Base-by-base conservation (phyloP, 35 echinoderm and acorn worm genomes). In the Anneissia japonica region DNA sequence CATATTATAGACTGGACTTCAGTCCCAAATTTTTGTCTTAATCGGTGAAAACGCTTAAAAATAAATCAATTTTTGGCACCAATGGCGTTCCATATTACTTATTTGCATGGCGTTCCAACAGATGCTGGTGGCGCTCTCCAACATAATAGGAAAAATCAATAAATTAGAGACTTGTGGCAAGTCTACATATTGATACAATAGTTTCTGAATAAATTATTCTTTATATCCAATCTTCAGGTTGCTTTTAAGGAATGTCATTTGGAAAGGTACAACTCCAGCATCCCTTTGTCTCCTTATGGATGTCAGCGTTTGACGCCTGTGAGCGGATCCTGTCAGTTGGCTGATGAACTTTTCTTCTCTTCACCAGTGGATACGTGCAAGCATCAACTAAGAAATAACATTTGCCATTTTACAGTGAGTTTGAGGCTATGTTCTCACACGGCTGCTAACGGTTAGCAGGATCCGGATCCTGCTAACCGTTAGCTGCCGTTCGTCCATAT, bases 321-420 rank as follows among this genome's bases (percentile, higher is more conserved):
- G 23, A 37, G 46, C 36, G 73, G 82, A 37, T 97, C 94, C 34
- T 97, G 94, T 46, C 72, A 97, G 82, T 77, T 89, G 30, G 87
- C 94, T 0, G 46, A 87, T 29, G 81, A 90, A 36, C 77, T 93
- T 21, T 93, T 80, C 46, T 79, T 89, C 13, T 87, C 87, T 11
- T 34, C 86, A 46, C 87, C 84, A 28, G 45, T 37, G 78, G 83
- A 85, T 39, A 89, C 87, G 0, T 88, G 82, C 35, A 31, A 81
- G n/a, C 83, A 88, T 34, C 83, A 89, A 21, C 72, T 34, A 0
- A 72, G 78, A 36, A 43, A 84, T 31, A 75, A 87, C n/a, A 89
- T 97, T 33, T 97, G 94, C 87, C 40, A 91, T 81, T 81, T 89
- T 37, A 86, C 86, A 84, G 94, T 97, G 74, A 31, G 83, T 38